Conservation (phyloP, 2,888 invertebrate genomes). For the Pseudanteris insignis region DNA sequence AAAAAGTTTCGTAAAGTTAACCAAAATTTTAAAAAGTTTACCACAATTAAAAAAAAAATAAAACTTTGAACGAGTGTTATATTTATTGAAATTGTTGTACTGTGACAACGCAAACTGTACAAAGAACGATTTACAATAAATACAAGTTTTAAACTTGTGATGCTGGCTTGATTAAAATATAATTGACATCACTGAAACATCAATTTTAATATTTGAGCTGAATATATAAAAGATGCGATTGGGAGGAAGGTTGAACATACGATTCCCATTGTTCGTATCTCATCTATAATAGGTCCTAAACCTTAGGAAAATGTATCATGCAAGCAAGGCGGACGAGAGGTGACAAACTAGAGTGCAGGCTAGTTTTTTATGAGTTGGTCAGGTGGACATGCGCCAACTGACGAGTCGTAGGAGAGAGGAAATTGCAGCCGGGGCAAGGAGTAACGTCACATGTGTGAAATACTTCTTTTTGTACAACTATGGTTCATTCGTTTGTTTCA, state of each 20-base stretch:
- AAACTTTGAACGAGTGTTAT: too few relatives aligned
- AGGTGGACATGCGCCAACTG: constrained; percentile 65
- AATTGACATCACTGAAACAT: constrained; percentile 3
- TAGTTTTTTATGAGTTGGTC: constrained; percentile 56
- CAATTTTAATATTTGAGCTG: constrained; percentile 27
- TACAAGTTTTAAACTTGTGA: constrained; percentile 20
- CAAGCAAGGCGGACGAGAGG: constrained; percentile 59
- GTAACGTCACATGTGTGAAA: constrained; percentile 49
- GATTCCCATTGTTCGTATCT: constrained; percentile 16
- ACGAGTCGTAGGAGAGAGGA: constrained; percentile 51
- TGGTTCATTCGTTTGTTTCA: not conserved
- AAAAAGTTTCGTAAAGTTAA: too few relatives aligned
- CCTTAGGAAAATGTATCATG: constrained; percentile 52
- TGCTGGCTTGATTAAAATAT: constrained; percentile 1
- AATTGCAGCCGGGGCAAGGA: constrained; percentile 42
- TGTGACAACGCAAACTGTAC: too few relatives aligned
- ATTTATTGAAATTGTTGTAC: too few relatives aligned
- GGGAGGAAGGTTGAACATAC: constrained; percentile 6
- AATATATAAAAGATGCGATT: constrained; percentile 31
- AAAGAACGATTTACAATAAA: constrained; percentile 25
- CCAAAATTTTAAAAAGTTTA: too few relatives aligned
- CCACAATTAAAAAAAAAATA: too few relatives aligned
- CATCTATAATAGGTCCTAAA: constrained; percentile 45
- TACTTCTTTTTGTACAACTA: constrained; percentile 47
- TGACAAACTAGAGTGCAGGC: constrained; percentile 64